These are phyloP conservation scores for Brachyistius frenatus DNA, from an alignment of 2,113 vertebrate genomes.

Conservation along the genomic window DNA sequence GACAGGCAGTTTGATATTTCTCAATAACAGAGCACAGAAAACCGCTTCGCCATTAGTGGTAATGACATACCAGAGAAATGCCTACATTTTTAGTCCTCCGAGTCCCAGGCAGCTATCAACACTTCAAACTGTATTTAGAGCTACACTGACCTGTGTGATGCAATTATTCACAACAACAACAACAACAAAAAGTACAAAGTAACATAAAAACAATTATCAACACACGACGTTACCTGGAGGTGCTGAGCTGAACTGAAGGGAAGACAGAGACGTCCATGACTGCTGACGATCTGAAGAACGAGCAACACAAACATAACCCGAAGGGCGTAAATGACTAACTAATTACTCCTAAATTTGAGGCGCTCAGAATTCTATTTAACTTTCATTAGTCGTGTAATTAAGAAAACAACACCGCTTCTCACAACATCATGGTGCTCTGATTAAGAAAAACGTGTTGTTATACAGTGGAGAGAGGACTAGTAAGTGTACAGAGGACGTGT, in stretches of 20 bases:
- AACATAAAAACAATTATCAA: not conserved
- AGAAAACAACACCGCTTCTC: not conserved
- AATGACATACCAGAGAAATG: no score
- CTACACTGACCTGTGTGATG: not conserved
- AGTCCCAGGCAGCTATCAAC: not conserved
- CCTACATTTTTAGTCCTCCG: not conserved
- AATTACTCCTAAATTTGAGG: not conserved
- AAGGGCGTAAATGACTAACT: not conserved
- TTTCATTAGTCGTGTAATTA: not conserved
- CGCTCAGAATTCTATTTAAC: not conserved
- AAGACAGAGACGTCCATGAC: slow-evolving; percentile 89
- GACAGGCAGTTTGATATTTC: not conserved
- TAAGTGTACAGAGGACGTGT: slow-evolving; percentile 36
- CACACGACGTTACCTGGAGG: slow-evolving; percentile 83
- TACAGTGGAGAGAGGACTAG: slow-evolving; percentile 16
- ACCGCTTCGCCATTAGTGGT: not conserved
- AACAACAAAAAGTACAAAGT: not conserved
- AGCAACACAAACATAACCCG: slow-evolving; percentile 24
- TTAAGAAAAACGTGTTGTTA: not conserved
- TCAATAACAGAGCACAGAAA: not conserved
- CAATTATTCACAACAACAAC: not conserved
- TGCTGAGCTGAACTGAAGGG: slow-evolving; percentile 85
- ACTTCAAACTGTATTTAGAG: not conserved
- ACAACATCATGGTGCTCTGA: not conserved
- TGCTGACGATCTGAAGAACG: slow-evolving; percentile 85